Percentiles rank a stretch among this genome's conserved stretches.
phyloP scores from a whole-genome alignment of 2,113 vertebrate species.

The Zootoca vivipara region DNA sequence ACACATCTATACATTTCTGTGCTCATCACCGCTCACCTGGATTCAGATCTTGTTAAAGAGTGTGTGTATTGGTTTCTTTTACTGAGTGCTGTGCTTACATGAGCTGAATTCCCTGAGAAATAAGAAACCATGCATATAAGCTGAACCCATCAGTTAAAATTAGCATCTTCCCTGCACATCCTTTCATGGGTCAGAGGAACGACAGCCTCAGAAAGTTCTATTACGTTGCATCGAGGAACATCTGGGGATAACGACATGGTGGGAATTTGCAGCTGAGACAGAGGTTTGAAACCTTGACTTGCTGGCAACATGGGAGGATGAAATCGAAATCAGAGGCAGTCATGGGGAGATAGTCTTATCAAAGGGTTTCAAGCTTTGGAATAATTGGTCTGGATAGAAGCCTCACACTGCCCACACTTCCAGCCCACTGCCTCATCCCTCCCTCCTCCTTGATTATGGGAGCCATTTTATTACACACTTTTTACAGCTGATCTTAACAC shows the following conservation, averaged over 20 bases:
- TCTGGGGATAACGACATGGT: not conserved
- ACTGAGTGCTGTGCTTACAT: not conserved
- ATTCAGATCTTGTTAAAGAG: constrained; percentile 31
- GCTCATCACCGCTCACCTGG: constrained; percentile 15
- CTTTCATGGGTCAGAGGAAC: constrained; percentile 30
- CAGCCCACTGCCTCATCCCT: not conserved
- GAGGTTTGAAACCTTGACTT: constrained; percentile 3
- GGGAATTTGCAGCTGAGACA: not conserved
- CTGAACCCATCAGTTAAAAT: constrained; percentile 42
- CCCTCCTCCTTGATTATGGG: not conserved
- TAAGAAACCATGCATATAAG: not conserved
- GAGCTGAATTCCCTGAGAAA: constrained; percentile 33
- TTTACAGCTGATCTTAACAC: not conserved
- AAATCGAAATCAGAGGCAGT: constrained; percentile 13
- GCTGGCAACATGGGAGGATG: constrained; percentile 2
- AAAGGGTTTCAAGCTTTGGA: constrained; percentile 10
- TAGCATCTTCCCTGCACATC: constrained; percentile 23
- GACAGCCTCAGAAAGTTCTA: constrained; percentile 4
- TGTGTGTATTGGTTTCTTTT: constrained; percentile 21
- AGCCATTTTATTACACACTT: not conserved
- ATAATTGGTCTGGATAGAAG: not conserved
- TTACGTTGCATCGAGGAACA: constrained; percentile 36
- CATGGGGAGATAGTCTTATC: constrained; percentile 18
- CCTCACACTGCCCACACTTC: not conserved
- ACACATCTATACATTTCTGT: not conserved